A percentile compares a stretch with the other conserved stretches of the same genome.
Conservation (phyloP, 2,113 vertebrate species). For the Ceyx margarethae region DNA sequence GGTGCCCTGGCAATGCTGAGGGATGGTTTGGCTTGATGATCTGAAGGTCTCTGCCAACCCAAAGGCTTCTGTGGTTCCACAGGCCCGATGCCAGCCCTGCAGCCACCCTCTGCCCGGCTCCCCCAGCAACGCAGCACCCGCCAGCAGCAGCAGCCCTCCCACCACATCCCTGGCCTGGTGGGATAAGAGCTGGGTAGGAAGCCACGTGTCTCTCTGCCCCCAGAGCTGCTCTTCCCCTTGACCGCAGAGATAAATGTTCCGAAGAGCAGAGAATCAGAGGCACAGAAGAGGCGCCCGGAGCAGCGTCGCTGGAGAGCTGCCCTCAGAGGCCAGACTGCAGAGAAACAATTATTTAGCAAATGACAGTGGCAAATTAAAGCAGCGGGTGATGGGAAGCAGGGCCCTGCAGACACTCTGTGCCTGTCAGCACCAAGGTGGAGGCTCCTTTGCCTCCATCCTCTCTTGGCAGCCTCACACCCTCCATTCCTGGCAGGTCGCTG, state of each 20-base stretch:
- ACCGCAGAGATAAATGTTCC: neutral
- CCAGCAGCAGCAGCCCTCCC: neutral
- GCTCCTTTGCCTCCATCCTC: neutral
- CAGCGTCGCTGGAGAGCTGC: neutral
- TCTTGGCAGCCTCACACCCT: neutral
- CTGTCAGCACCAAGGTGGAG: neutral
- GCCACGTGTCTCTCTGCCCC: fast-evolving
- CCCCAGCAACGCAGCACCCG: neutral
- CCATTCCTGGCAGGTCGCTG: neutral
- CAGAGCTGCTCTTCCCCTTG: neutral
- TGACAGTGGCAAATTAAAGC: neutral
- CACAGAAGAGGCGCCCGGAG: neutral
- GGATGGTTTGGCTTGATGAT: neutral
- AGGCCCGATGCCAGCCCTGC: neutral
- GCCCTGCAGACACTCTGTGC: neutral
- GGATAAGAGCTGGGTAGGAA: neutral
- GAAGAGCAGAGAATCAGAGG: neutral
- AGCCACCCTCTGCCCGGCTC: neutral
- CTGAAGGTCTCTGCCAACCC: neutral
- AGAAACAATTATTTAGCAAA: neutral
- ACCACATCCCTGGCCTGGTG: fast-evolving
- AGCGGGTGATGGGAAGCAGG: neutral
- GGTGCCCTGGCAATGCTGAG: neutral
- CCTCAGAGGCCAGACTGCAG: neutral
- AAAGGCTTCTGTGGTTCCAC: neutral